Evolutionary conservation across 2,888 invertebrate genomes (phyloP).

Genomic region (Meandrusa payeni): DNA sequence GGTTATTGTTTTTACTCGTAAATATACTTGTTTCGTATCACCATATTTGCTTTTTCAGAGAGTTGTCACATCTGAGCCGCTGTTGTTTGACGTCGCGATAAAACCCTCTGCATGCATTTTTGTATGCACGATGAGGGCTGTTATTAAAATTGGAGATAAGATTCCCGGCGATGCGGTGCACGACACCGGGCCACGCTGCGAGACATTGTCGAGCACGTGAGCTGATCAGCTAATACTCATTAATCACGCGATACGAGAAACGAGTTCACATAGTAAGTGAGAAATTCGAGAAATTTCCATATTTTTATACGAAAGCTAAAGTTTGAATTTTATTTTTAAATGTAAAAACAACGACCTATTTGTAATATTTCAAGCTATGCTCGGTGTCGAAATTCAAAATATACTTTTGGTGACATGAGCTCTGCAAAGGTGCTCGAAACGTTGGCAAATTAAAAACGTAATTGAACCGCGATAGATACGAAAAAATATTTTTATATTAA

Average conservation of each 20-base stretch:
- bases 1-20: no score
- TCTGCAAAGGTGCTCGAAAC: no score
- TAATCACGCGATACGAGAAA: constrained; percentile 23
- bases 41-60: no score
- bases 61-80: constrained; percentile 35
- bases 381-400: not conserved
- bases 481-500: no score
- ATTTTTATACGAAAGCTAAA: not conserved
- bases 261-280: constrained; percentile 12
- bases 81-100: constrained; percentile 36
- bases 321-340: no score
- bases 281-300: constrained; percentile 15
- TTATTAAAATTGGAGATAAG: constrained; percentile 67
- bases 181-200: constrained; percentile 46
- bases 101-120: constrained; percentile 54
- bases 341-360: no score
- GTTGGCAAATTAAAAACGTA: no score
- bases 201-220: constrained; percentile 37
- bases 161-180: constrained; percentile 52
- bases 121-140: constrained; percentile 46
- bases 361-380: no score
- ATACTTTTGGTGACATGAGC: no score
- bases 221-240: constrained; percentile 26
- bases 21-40: no score
- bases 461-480: no score